Evolutionary conservation across 2,113 vertebrate species (phyloP), one percentile per base, ranked within the genome.

Genomic region (Ellobius talpinus): DNA sequence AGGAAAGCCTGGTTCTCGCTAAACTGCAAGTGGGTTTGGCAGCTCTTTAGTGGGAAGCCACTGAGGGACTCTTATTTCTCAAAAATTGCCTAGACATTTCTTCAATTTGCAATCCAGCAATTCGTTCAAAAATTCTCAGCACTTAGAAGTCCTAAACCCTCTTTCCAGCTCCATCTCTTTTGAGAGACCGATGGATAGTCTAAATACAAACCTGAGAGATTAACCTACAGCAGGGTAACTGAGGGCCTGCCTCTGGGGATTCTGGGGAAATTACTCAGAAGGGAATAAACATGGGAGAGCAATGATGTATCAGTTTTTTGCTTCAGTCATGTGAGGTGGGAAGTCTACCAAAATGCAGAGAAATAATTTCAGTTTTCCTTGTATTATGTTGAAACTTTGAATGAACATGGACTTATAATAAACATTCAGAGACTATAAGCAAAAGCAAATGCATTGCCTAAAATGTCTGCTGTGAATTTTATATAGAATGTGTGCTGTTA

Each of bases 81-180:
- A 68, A 93, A 96, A 93, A 94, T 77, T n/a, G 76, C 87, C 76
- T 66, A 52, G 58, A n/a, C 74, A 39, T 86, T 94, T 95, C 87
- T 96, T 78, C 63, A 87, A 70, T 91, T 93, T 93, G 61, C 29
- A 82, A 72, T 23, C 13, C 63, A 91, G 87, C 61, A 90, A 42
- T 17, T 17, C 68, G 96, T 73, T 58, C n/a, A 68, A 93, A 79
- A 91, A 58, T 93, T 93, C 45, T 76, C 87, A 77, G 52, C 31
- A 23, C 45, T 96, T 93, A 61, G 23, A 91, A 77, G 8, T 88
- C 90, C 76, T 76, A 91, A 65, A 73, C 68, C 11, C 7, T 11
- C 19, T 86, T 94, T 61, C 87, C 55, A 70, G 45, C 39, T 95
- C 78, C 45, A 7, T 24, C 14, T 88, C 52, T 84, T 93, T 78